Evolutionary conservation across 92 coral and sea anemone genomes (phyloP), one percentile per base, ranked within the genome.

Genomic region (Chrysogorgia sp.): DNA sequence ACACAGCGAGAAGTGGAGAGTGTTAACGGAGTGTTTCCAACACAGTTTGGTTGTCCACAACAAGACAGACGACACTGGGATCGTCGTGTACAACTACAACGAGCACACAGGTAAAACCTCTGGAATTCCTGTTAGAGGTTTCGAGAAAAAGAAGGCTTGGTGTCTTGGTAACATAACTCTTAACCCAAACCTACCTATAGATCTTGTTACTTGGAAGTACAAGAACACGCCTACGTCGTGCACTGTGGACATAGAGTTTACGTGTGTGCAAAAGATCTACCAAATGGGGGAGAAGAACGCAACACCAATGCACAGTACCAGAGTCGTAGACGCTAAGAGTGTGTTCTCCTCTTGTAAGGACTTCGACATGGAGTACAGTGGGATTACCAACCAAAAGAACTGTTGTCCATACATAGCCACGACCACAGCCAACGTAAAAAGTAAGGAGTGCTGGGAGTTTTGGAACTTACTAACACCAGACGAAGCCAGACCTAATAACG

Each of bases 121-220:
- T 40, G 81, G 81, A 15, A 23, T 49, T 17, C 58, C 58, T 58
- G 81, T 76, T 17, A 63, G 59, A 0, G 34, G 59, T 34, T 40
- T 63, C 74, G 33, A 9, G 74, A 6, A 12, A n/a, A 79, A 52
- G 30, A 33, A 29, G 52, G 17, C 19, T 3, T 79, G 77, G 84
- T 67, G 77, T 55, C 58, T 80, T 1, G 35, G 40, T 40, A 80
- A 80, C 55, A 48, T 80, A 25, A 69, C 79, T 3, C 52, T 79
- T 17, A 67, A 32, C 43, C 34, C 84, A n/a, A 67, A 47, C 10
- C 40, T 80, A 56, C 79, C 85, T 7, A 47, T 47, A 47, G 53
- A 47, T 6, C 17, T 47, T 6, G 15, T 47, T 6, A 7, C 53
- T 47, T 47, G 2, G 17, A 47, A 47, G 15, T 47, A 2, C 14